phyloP scores from a whole-genome alignment of 2,113 vertebrate genomes.

The Aix galericulata region DNA sequence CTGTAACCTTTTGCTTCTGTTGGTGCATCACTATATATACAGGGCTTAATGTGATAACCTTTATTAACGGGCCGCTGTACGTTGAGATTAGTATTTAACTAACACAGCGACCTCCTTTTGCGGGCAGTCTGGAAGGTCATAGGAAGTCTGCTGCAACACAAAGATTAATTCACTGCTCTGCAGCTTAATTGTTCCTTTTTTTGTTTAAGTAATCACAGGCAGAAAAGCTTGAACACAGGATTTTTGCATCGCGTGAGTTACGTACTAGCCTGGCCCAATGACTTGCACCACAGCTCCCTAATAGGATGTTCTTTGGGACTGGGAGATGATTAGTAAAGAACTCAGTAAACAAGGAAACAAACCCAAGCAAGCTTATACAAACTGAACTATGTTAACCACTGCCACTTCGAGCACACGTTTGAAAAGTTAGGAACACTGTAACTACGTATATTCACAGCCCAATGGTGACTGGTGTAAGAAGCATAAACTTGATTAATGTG shows the following conservation, averaged over 20 bases:
- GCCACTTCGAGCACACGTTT: background rate
- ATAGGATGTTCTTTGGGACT: background rate
- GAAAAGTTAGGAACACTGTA: background rate
- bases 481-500: background rate
- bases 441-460: background rate
- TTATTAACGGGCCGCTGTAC: conserved; percentile 16
- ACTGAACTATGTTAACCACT: background rate
- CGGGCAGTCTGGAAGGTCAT: background rate
- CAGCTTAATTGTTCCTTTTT: conserved; percentile 11
- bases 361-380: background rate
- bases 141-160: conserved; percentile 1
- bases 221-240: background rate
- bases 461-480: background rate
- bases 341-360: background rate
- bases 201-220: background rate
- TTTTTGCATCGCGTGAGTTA: background rate
- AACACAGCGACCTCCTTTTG: conserved; percentile 36
- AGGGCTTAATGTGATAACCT: conserved; percentile 15
- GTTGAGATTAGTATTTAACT: conserved; percentile 23
- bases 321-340: background rate
- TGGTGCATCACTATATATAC: background rate
- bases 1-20: background rate
- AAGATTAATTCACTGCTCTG: conserved; percentile 30
- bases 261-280: background rate
- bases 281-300: background rate